Conservation (phyloP, 2,888 invertebrate genomes). For the Andrena marginata region DNA sequence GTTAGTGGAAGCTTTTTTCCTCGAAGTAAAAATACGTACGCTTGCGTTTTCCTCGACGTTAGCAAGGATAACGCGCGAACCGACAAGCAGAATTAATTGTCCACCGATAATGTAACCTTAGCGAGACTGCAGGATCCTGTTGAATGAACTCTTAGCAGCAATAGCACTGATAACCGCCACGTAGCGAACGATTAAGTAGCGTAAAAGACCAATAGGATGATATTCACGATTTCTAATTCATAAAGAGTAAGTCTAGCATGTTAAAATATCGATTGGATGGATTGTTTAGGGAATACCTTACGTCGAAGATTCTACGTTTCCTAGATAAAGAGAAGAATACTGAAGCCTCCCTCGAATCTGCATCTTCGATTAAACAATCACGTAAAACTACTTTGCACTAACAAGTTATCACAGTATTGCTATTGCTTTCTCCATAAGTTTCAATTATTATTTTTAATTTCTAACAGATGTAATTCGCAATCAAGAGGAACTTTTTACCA, state of each 20-base stretch:
- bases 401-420: neutral
- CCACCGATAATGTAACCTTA: constrained; percentile 44
- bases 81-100: constrained; percentile 41
- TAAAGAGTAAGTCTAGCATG: constrained; percentile 68
- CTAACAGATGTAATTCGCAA: neutral
- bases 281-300: constrained; percentile 26
- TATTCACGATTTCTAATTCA: constrained; percentile 71
- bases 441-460: neutral
- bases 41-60: constrained; percentile 55
- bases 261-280: constrained; percentile 50
- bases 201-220: constrained; percentile 72
- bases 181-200: constrained; percentile 69
- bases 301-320: neutral
- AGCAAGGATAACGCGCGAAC: constrained; percentile 16
- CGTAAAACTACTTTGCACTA: no score
- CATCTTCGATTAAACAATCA: neutral
- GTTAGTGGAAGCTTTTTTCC: constrained; percentile 57
- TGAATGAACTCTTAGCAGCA: constrained; percentile 69
- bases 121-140: constrained; percentile 54
- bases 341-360: neutral
- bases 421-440: neutral
- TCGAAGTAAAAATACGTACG: constrained; percentile 45
- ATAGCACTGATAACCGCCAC: constrained; percentile 67
- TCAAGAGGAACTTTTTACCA: neutral
- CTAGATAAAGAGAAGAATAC: neutral